Base-by-base conservation (phyloP, 1,140 invertebrate genomes). In the Pectinophora gossypiella region DNA sequence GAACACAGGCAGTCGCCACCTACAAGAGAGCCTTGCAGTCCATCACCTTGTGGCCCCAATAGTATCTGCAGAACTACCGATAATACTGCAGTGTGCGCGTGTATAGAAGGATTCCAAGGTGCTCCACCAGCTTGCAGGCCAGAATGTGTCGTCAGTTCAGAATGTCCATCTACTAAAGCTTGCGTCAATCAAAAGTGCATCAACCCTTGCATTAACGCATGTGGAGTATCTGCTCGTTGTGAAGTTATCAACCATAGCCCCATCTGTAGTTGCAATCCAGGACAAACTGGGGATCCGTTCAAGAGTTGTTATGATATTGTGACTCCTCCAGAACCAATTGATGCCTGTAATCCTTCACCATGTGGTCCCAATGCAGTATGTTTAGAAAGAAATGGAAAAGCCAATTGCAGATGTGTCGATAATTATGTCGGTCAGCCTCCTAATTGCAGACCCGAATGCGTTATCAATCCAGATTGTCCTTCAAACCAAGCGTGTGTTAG, bases 171-270 rank as follows among this genome's bases (percentile, higher is more conserved):
- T 32, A 90, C 93, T 19, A 92, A 93, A 70, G 94, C 95, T 18
- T 97, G 96, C 68, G 90, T 96, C 1, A 94, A 95, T 69, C 92
- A 95, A 62, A 95, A 95, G 70, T 97, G 95, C 77, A 92, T 94
- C 0, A 94, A 97, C 87, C 95, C 95, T 3, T 97, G 95, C 74
- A 85, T 92, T 1, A 94, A 94, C 18, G 91, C 94, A 7, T 97
- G 95, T 75, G 96, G 95, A 2, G 72, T 92, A 12, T 92, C 92
- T 42, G 95, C 95, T n/a, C 89, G 93, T 21, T 97, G 95, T 75
- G 93, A 95, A 88, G 94, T 96, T 1, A 93, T 95, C 22, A 95
- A 95, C 69, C 95, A 96, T 63, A 95, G 93, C 53, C 94, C 95
- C 5, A 95, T 95, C 46, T 96, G 95, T 65, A 94, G 92, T 64